Conservation (phyloP, 2,888 invertebrate genomes). For the Diabrotica balteata region DNA sequence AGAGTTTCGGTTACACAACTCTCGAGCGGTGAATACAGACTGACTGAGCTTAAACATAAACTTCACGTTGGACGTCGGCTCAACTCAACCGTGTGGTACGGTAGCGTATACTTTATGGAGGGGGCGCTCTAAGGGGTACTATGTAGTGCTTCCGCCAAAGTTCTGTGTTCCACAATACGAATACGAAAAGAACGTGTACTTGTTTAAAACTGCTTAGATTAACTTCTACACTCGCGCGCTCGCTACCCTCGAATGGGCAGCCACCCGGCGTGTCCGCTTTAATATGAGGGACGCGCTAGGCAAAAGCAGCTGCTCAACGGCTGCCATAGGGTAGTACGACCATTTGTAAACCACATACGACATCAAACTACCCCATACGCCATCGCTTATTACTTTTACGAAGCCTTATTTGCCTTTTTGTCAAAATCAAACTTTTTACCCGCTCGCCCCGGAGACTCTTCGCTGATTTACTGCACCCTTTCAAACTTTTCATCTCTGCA, state of each 20-base stretch:
- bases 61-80: conserved; percentile 42
- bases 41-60: conserved; percentile 50
- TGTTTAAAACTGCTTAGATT: conserved; percentile 35
- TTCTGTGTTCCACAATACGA: conserved; percentile 37
- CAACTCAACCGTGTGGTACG: conserved; percentile 54
- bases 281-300: conserved; percentile 52
- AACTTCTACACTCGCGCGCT: conserved; percentile 46
- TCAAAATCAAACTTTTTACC: conserved; percentile 15
- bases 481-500: not conserved
- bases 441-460: conserved; percentile 3
- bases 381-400: conserved; percentile 37
- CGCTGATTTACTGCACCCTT: not conserved
- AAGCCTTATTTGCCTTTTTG: conserved; percentile 28
- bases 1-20: conserved; percentile 37
- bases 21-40: conserved; percentile 52
- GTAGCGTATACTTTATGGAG: conserved; percentile 54
- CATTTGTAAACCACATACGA: conserved; percentile 43
- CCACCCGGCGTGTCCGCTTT: conserved; percentile 56
- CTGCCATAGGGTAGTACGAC: conserved; percentile 48
- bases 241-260: conserved; percentile 57
- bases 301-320: conserved; percentile 47
- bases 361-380: conserved; percentile 49
- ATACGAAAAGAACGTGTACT: conserved; percentile 33
- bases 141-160: conserved; percentile 53
- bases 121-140: conserved; percentile 58